These are phyloP conservation scores for Pangasianodon gigas DNA, from an alignment of 2,113 vertebrate species.

Conservation along the genomic window DNA sequence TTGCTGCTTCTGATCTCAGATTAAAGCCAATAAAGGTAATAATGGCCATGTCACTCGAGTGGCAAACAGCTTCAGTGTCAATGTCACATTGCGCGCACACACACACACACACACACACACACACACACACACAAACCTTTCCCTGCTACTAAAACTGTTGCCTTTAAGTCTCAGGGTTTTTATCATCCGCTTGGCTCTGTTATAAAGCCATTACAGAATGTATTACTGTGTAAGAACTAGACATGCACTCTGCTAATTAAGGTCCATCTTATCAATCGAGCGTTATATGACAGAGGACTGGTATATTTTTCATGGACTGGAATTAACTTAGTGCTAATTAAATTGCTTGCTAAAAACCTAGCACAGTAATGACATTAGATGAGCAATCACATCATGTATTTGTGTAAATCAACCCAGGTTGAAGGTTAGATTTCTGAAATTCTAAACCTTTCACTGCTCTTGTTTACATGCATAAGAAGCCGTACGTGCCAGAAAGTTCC, in stretches of 20 bases:
- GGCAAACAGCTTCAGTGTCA: not conserved
- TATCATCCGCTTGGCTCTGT: not conserved
- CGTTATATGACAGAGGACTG: not conserved
- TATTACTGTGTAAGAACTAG: not conserved
- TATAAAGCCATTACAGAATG: not conserved
- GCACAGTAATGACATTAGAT: too few species aligned
- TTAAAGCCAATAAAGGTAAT: not conserved
- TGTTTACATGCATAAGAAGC: too few species aligned
- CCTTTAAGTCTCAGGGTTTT: not conserved
- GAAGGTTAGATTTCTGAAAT: too few species aligned
- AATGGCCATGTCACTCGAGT: not conserved
- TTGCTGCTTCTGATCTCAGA: not conserved
- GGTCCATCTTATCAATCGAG: not conserved
- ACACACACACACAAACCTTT: too few species aligned
- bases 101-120: too few species aligned
- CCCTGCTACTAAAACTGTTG: not conserved
- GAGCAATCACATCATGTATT: not conserved
- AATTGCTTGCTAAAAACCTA: not conserved
- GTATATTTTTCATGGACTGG: too few species aligned
- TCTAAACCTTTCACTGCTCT: too few species aligned
- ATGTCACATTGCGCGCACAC: too few species aligned
- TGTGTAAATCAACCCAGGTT: not conserved
- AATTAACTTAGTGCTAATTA: not conserved
- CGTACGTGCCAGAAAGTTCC: too few species aligned
- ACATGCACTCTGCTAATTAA: not conserved